Evolutionary conservation across 2,888 invertebrate genomes (phyloP).

Genomic region (Taphrorychus bicolor): DNA sequence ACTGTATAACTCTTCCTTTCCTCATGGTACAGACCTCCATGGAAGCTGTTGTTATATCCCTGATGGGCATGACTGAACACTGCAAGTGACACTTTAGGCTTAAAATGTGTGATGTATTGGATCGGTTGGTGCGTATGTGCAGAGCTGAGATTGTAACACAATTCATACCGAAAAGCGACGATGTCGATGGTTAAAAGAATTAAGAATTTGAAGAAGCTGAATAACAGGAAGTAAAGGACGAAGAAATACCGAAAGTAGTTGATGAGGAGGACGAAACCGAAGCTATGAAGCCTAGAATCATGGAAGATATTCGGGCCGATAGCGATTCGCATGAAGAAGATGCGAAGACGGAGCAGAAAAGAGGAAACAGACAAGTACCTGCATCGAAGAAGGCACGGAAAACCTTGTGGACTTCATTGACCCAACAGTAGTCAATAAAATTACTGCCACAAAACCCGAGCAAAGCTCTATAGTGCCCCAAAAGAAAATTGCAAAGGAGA

Average conservation of each 20-base stretch:
- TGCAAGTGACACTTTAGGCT: constrained; percentile 83
- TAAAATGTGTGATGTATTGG: constrained; percentile 80
- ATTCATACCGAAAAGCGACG: constrained; percentile 75
- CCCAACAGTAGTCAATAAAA: constrained; percentile 79
- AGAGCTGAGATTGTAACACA: constrained; percentile 75
- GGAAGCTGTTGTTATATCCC: constrained; percentile 64
- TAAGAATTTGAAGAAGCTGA: constrained; percentile 82
- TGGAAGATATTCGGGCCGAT: constrained; percentile 84
- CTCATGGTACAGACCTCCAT: constrained; percentile 71
- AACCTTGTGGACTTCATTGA: constrained; percentile 90
- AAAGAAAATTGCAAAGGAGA: constrained; percentile 63
- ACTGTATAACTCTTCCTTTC: constrained; percentile 69
- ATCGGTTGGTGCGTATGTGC: constrained; percentile 76
- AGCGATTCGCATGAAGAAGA: constrained; percentile 82
- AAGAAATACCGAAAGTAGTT: constrained; percentile 59
- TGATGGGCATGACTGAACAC: constrained; percentile 80
- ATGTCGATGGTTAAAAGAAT: constrained; percentile 74
- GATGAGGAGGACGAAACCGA: constrained; percentile 60
- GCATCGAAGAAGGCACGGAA: constrained; percentile 84
- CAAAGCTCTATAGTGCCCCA: constrained; percentile 38
- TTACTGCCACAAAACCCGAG: constrained; percentile 75
- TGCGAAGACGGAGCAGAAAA: constrained; percentile 56
- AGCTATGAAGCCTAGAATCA: constrained; percentile 63
- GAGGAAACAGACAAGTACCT: constrained; percentile 67
- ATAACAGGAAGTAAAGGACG: constrained; percentile 74